Percentiles rank a stretch among this genome's conserved stretches.
Evolutionary conservation across 2,888 invertebrate genomes (phyloP).

Genomic region (Neocrepidodera transversa): DNA sequence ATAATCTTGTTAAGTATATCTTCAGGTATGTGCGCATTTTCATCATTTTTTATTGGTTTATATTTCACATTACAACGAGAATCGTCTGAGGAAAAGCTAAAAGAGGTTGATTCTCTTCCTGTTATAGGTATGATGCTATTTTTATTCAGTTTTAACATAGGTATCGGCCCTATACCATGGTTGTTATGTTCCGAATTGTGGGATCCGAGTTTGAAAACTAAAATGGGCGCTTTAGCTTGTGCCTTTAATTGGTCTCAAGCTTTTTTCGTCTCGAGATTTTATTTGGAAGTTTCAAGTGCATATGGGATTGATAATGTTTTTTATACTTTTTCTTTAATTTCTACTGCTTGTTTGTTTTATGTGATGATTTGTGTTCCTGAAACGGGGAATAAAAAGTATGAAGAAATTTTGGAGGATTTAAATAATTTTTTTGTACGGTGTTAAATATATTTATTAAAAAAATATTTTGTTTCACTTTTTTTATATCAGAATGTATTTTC

Average conservation of each 20-base stretch:
- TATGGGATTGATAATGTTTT: conserved; percentile 73
- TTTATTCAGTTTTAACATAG: conserved; percentile 80
- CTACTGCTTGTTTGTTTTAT: no score
- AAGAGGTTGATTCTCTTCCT: no score
- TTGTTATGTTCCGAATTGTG: conserved; percentile 85
- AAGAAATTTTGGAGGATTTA: no score
- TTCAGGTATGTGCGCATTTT: not conserved
- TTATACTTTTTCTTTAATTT: conserved; percentile 81
- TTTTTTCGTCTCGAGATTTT: conserved; percentile 81
- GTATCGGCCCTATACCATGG: conserved; percentile 89
- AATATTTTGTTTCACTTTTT: no score
- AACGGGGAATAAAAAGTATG: no score
- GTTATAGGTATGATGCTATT: no score
- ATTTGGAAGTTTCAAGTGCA: conserved; percentile 64
- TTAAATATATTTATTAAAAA: no score
- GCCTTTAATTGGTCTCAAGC: conserved; percentile 83
- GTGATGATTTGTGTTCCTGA: no score
- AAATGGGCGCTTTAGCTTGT: conserved; percentile 81
- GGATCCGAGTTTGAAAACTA: conserved; percentile 77
- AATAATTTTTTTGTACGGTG: no score
- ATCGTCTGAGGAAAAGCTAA: no score
- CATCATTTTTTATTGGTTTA: not conserved
- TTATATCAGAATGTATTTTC: no score
- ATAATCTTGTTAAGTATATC: conserved; percentile 54
- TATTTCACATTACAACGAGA: no score